Evolutionary conservation across 53 echinoderm and acorn worm species (phyloP), one percentile per base, ranked within the genome.

Genomic region (Hippasteria phrygiana): DNA sequence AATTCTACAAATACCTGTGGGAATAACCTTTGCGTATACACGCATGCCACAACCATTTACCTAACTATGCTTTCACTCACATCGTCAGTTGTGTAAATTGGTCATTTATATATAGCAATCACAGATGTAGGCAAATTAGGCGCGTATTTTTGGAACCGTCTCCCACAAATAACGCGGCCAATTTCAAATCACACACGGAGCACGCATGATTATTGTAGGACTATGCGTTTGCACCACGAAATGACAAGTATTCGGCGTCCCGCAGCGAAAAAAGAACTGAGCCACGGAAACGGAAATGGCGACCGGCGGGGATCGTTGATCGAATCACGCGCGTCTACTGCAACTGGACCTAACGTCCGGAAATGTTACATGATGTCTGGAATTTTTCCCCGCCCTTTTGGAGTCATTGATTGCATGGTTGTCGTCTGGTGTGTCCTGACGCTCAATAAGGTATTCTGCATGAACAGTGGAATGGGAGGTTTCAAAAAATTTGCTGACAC

Each of bases 231-330:
- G 51, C 20, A 14, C 14, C 14, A 14, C 51, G 51, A 51, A 51
- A 51, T 43, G 7, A 8, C 10, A 46, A 48, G 75, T 32, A 46
- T 75, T 47, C 33, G 16, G 75, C 34, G 8, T 31, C 76, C 76
- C 7, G 34, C 50, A 31, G 76, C 33, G 54, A 76, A 20, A 16
- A 13, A 50, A 76, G 26, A 34, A 51, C 8, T 2, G 26, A n/a
- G 59, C 59, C n/a, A 59, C 59, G 59, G 59, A 24, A 26, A 76
- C 76, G 76, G 76, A 76, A 76, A 54, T 76, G 50, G 27, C 53
- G 50, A 76, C 54, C 54, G 50, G 3, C n/a, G 53, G 22, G 36
- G 37, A 11, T 35, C 67, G 18, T 20, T 43, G 73, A 73, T 73
- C 45, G 41, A 73, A 24, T n/a, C 22, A 73, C 16, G 76, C 33